Conservation (phyloP, 2,888 invertebrate genomes). For the Chamaedrilus cognettii region DNA sequence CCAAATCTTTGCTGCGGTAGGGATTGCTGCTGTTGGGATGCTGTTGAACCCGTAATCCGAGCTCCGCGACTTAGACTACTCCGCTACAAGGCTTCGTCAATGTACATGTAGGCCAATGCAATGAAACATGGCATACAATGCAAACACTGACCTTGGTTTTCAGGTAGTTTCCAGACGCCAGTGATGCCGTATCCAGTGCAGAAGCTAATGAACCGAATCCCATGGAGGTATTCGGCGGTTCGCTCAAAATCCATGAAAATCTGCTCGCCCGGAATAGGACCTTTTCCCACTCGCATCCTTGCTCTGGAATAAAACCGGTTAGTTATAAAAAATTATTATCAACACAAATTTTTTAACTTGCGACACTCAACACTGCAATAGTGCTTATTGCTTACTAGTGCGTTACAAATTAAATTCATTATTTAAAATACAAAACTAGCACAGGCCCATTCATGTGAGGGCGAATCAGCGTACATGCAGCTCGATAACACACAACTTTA, state of each 20-base stretch:
- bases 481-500: too few relatives aligned
- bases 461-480: too few relatives aligned
- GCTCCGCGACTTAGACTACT: too few relatives aligned
- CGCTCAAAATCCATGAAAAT: constrained; percentile 9
- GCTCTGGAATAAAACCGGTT: background rate
- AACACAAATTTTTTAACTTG: background rate
- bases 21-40: too few relatives aligned
- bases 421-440: too few relatives aligned
- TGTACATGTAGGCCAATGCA: background rate
- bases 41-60: too few relatives aligned
- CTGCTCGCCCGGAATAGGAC: constrained; percentile 22
- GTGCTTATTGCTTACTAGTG: background rate
- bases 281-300: constrained; percentile 13
- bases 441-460: too few relatives aligned
- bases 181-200: constrained; percentile 19
- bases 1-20: too few relatives aligned
- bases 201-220: constrained; percentile 12
- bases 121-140: background rate
- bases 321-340: background rate
- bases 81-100: too few relatives aligned
- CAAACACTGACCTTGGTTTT: constrained; percentile 17
- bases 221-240: background rate
- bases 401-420: background rate
- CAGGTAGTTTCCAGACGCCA: constrained; percentile 21
- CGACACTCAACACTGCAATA: background rate